These are phyloP conservation scores for Lophura nycthemera DNA, from an alignment of 2,113 vertebrate species.

Conservation along the genomic window DNA sequence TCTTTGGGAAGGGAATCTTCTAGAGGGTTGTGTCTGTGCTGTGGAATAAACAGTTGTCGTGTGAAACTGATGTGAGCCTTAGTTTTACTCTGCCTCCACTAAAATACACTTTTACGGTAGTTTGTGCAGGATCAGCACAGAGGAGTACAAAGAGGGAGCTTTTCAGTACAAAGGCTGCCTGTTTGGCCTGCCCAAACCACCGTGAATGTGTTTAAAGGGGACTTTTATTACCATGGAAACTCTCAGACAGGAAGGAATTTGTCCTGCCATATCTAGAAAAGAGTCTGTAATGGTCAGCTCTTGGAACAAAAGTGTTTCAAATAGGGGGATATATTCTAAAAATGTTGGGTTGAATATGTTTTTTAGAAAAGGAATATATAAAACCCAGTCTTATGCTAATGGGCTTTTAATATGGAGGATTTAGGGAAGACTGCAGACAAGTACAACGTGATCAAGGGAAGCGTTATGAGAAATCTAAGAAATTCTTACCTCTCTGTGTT, in stretches of 20 bases:
- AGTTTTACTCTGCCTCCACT: conserved; percentile 70
- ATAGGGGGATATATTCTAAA: conserved; percentile 56
- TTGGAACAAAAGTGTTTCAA: conserved; percentile 70
- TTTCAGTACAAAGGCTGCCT: conserved; percentile 77
- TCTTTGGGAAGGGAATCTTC: conserved; percentile 46
- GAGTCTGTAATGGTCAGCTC: conserved; percentile 74
- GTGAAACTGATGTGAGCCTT: conserved; percentile 72
- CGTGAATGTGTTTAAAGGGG: conserved; percentile 76
- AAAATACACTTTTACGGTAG: conserved; percentile 73
- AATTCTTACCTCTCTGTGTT: conserved; percentile 16
- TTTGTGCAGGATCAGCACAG: conserved; percentile 76
- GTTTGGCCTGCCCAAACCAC: conserved; percentile 76
- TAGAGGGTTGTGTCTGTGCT: conserved; percentile 25
- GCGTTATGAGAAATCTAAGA: background rate
- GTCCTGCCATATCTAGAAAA: conserved; percentile 75
- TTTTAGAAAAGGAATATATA: background rate
- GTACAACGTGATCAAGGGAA: background rate
- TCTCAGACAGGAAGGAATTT: conserved; percentile 77
- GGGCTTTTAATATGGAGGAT: background rate
- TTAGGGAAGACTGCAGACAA: background rate
- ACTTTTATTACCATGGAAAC: conserved; percentile 77
- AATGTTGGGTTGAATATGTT: conserved; percentile 18
- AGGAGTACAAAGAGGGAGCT: conserved; percentile 76
- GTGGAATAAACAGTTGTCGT: conserved; percentile 49
- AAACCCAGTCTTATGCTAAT: conserved; percentile 14